Evolutionary conservation across 2,113 vertebrate genomes (phyloP), one percentile per base, ranked within the genome.

Genomic region (Columba livia): DNA sequence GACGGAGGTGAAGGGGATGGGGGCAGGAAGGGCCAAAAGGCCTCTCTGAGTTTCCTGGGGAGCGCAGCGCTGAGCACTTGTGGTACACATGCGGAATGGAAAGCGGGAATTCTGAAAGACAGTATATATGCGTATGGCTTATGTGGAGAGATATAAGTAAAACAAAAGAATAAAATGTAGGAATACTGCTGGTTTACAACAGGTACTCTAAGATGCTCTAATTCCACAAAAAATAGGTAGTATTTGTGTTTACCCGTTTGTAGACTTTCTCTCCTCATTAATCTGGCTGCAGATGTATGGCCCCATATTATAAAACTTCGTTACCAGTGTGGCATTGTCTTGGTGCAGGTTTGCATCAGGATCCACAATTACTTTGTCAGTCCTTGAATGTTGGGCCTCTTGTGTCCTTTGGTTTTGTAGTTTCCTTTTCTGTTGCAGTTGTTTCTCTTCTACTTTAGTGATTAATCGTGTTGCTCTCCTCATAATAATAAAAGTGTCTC

Each of bases 71-170:
- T 25, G 15, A 18, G 21, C 13, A n/a, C 19, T 8, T 61, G 34
- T 14, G 34, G 5, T 12, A 60, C 5, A 3, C 1, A 1, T 29
- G 5, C 0, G 2, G 36, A 32, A 31, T 18, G 31, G 18, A 51
- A 72, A 28, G 6, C 4, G 17, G 18, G 31, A 2, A 20, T 40
- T 64, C 25, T 4, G 34, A 36, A 90, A 56, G 9, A 20, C 18
- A 8, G 20, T 88, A 48, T 28, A 8, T 5, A 13, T 2, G 3
- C 1, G 1, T 36, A 1, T 26, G 14, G 31, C 15, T 54, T 51
- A n/a, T 56, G 5, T 16, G 4, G 38, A 40, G 24, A 28, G 14
- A 84, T 69, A 12, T 10, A 54, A 57, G 6, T 15, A 21, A 32
- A 65, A 31, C 3, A 48, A 66, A 58, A 26, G 16, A 51, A 34